Conservation (phyloP, 2,797 vertebrate genomes). For the Cynodonichthys magdalenae region DNA sequence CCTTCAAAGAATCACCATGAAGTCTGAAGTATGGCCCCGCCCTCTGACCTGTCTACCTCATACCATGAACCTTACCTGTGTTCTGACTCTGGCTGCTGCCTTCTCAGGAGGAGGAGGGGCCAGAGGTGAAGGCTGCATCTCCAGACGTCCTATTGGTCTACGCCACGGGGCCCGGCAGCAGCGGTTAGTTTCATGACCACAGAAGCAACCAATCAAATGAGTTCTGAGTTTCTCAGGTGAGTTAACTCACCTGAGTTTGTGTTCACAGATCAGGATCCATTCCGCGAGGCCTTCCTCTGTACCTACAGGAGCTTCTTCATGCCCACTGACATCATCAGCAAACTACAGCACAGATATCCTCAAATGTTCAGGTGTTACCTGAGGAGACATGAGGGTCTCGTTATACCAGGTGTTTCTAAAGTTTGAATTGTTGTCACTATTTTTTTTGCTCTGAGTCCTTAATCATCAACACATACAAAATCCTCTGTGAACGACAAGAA, state of each 20-base stretch:
- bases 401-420: not conserved
- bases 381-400: too few species aligned
- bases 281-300: constrained; percentile 92
- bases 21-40: constrained; percentile 83
- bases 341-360: constrained; percentile 95
- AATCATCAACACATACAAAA: constrained; percentile 83
- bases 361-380: not conserved
- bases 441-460: constrained; percentile 55
- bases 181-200: constrained; percentile 65
- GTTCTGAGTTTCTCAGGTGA: not conserved
- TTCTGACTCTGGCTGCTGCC: not conserved
- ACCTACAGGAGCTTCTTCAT: constrained; percentile 92
- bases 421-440: not conserved
- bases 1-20: constrained; percentile 86
- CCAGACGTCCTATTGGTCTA: constrained; percentile 88
- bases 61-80: not conserved
- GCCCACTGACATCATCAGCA: constrained; percentile 89
- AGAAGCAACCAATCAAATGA: not conserved
- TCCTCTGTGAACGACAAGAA: constrained; percentile 78
- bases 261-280: constrained; percentile 85
- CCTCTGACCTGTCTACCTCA: not conserved
- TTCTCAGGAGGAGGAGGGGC: constrained; percentile 64
- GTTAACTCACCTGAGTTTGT: constrained; percentile 12
- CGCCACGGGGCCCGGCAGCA: constrained; percentile 82
- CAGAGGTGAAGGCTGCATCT: constrained; percentile 78